Percentiles rank a stretch among this genome's conserved stretches.
phyloP scores from a whole-genome alignment of 2,888 invertebrate species.

The Phanerotoma sp. region DNA sequence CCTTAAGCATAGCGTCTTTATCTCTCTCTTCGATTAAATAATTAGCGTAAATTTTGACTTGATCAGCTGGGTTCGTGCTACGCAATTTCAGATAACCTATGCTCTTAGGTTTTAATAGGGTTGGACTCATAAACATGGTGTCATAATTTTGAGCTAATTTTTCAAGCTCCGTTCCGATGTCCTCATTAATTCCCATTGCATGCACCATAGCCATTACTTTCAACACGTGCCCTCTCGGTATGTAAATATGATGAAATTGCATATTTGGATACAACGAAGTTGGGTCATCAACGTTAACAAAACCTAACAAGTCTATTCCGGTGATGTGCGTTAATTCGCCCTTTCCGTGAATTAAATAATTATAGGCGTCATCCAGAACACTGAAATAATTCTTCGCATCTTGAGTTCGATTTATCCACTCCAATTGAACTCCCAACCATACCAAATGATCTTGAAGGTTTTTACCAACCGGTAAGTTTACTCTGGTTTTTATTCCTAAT shows the following conservation, averaged over 20 bases:
- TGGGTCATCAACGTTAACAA: slow-evolving; percentile 60
- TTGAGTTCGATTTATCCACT: slow-evolving; percentile 33
- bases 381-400: no score
- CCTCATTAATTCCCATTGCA: slow-evolving; percentile 31
- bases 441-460: slow-evolving; percentile 63
- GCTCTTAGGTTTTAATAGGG: slow-evolving; percentile 58
- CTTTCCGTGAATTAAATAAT: slow-evolving; percentile 57
- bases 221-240: slow-evolving; percentile 48
- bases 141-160: slow-evolving; percentile 42
- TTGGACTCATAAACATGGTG: slow-evolving; percentile 34
- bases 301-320: slow-evolving; percentile 60
- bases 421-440: slow-evolving; percentile 38
- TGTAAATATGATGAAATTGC: slow-evolving; percentile 59
- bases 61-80: slow-evolving; percentile 59
- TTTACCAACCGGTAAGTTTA: slow-evolving; percentile 60
- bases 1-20: slow-evolving; percentile 46
- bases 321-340: slow-evolving; percentile 58
- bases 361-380: slow-evolving; percentile 41
- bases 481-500: slow-evolving; percentile 56
- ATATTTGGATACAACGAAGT: slow-evolving; percentile 63
- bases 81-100: slow-evolving; percentile 57
- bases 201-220: slow-evolving; percentile 19
- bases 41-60: slow-evolving; percentile 61
- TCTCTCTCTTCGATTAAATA: slow-evolving; percentile 60
- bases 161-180: slow-evolving; percentile 37